phyloP scores from a whole-genome alignment of 1,140 invertebrate genomes.

The Calephelis nemesis region DNA sequence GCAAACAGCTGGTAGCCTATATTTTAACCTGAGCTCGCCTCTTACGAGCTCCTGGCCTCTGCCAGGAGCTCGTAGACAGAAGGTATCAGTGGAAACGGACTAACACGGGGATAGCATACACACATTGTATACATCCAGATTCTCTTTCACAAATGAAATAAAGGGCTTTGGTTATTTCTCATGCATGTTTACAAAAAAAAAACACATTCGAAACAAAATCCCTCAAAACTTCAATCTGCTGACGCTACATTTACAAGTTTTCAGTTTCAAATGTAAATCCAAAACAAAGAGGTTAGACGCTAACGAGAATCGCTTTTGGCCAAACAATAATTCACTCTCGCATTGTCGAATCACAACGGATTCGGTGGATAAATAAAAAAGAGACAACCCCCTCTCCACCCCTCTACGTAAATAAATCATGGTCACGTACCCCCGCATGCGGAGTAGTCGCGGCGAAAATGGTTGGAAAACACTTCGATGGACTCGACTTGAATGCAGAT shows the following conservation, averaged over 20 bases:
- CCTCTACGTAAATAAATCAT: constrained; percentile 58
- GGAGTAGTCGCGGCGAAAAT: constrained; percentile 53
- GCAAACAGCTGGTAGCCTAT: too few relatives aligned
- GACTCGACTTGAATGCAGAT: constrained; percentile 54
- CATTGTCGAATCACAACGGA: constrained; percentile 44
- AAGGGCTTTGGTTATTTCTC: too few relatives aligned
- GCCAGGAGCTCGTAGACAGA: too few relatives aligned
- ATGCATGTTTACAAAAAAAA: background rate
- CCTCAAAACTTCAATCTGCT: background rate
- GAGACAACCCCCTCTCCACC: constrained; percentile 25
- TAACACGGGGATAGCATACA: too few relatives aligned
- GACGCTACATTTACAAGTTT: background rate
- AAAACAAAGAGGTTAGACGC: constrained; percentile 12
- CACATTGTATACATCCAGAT: background rate
- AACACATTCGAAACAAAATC: background rate
- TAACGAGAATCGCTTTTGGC: constrained; percentile 24
- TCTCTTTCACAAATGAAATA: background rate
- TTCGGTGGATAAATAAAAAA: constrained; percentile 40
- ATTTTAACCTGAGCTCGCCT: too few relatives aligned
- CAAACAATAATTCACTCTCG: constrained; percentile 33
- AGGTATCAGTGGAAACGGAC: too few relatives aligned
- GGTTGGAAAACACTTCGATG: constrained; percentile 60
- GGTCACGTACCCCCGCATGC: constrained; percentile 41
- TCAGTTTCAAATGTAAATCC: constrained; percentile 15
- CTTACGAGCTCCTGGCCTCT: too few relatives aligned